These are phyloP conservation scores for Morelia viridis DNA, from an alignment of 2,797 vertebrate genomes.

Conservation along the genomic window DNA sequence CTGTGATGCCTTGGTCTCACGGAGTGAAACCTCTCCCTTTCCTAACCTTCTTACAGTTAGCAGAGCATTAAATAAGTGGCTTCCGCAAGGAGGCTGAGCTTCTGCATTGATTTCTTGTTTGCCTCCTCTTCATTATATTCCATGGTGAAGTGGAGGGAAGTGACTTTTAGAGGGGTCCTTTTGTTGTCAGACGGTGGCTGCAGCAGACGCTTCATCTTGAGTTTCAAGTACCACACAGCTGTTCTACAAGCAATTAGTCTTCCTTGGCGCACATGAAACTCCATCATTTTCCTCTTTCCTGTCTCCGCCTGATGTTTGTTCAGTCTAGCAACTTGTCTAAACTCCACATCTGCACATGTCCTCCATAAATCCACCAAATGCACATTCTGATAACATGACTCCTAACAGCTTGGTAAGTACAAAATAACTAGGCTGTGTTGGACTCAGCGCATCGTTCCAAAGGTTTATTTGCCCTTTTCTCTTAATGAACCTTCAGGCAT, in stretches of 20 bases:
- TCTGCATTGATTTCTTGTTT: conserved; percentile 13
- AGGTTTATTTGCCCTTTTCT: neutral
- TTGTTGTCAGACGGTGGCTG: conserved; percentile 3
- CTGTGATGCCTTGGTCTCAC: conserved; percentile 54
- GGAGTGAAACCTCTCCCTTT: conserved; percentile 57
- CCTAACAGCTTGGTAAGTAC: conserved; percentile 29
- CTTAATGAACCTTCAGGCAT: conserved; percentile 34
- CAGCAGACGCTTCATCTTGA: conserved; percentile 51
- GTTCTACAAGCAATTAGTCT: conserved; percentile 46
- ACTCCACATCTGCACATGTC: neutral
- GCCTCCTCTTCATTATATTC: conserved; percentile 16
- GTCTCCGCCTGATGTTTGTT: conserved; percentile 22
- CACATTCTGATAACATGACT: conserved; percentile 56
- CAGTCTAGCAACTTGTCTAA: conserved; percentile 21
- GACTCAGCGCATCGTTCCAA: neutral
- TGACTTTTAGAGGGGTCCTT: conserved; percentile 41
- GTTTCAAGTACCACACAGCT: conserved; percentile 57
- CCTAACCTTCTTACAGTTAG: conserved; percentile 53
- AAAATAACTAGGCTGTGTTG: conserved; percentile 27
- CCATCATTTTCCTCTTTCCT: conserved; percentile 38
- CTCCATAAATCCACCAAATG: conserved; percentile 56
- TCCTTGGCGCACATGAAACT: conserved; percentile 39
- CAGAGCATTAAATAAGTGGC: conserved; percentile 12
- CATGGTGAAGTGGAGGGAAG: conserved; percentile 48
- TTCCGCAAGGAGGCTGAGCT: conserved; percentile 28